Percentiles rank a stretch among this genome's conserved stretches.
Conservation (phyloP, 2,113 vertebrate species). For the Plecotus auritus region DNA sequence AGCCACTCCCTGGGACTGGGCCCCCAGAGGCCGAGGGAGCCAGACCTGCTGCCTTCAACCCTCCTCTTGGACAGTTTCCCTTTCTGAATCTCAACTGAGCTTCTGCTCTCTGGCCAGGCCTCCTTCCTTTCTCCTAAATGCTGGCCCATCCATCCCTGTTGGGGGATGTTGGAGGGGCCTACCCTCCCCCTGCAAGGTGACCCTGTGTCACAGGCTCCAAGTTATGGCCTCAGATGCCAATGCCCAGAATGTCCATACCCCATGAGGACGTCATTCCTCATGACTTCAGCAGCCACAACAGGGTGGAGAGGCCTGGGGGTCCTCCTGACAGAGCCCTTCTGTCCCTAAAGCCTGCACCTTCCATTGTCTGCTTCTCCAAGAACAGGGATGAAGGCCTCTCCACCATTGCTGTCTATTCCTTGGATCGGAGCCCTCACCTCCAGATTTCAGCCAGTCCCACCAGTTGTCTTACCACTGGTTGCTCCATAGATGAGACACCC, state of each 20-base stretch:
- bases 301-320: neutral
- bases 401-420: neutral
- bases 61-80: neutral
- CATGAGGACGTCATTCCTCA: neutral
- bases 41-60: fast-evolving
- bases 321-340: neutral
- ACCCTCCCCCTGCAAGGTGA: neutral
- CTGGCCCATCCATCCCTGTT: neutral
- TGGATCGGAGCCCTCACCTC: neutral
- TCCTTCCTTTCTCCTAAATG: neutral
- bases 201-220: neutral
- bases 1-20: neutral
- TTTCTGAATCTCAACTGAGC: neutral
- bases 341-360: neutral
- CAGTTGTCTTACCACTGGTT: neutral
- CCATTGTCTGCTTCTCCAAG: neutral
- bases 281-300: neutral
- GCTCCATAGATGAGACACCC: neutral
- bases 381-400: neutral
- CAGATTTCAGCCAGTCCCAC: neutral
- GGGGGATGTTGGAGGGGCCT: too few species aligned
- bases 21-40: neutral
- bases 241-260: neutral
- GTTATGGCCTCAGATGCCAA: neutral
- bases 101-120: neutral